These are phyloP conservation scores for Eurypyga helias DNA, from an alignment of 2,113 vertebrate species.

Conservation along the genomic window DNA sequence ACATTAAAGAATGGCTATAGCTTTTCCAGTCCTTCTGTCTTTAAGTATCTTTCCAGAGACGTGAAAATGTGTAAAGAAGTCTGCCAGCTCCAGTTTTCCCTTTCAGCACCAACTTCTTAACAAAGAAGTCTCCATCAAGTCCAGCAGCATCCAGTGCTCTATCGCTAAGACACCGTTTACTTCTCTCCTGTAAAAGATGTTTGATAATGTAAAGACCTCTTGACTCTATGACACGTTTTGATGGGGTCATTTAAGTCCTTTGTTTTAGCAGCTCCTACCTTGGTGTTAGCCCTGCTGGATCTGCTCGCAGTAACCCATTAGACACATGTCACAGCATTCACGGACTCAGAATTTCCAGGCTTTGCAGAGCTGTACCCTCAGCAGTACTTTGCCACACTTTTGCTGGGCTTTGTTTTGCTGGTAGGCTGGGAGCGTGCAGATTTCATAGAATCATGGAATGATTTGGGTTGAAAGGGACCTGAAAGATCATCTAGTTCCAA, in stretches of 20 bases:
- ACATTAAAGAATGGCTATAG: background rate
- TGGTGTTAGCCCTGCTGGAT: background rate
- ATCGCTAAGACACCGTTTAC: background rate
- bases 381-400: background rate
- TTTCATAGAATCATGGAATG: no score
- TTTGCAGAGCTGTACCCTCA: background rate
- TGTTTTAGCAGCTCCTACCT: background rate
- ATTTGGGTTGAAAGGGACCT: no score
- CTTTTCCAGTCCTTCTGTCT: background rate
- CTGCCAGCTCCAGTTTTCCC: background rate
- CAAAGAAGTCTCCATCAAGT: background rate
- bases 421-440: background rate
- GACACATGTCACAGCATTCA: background rate
- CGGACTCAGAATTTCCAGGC: background rate
- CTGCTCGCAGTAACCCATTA: background rate
- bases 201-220: background rate
- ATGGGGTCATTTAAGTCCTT: background rate
- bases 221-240: background rate
- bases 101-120: background rate
- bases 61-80: background rate
- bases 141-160: background rate
- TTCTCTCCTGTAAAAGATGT: background rate
- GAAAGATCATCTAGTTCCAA: no score
- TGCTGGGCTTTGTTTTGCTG: background rate
- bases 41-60: background rate